A percentile compares a stretch with the other conserved stretches of the same genome.
phyloP scores from a whole-genome alignment of 2,888 invertebrate genomes.

The Himalopsyche japonica region DNA sequence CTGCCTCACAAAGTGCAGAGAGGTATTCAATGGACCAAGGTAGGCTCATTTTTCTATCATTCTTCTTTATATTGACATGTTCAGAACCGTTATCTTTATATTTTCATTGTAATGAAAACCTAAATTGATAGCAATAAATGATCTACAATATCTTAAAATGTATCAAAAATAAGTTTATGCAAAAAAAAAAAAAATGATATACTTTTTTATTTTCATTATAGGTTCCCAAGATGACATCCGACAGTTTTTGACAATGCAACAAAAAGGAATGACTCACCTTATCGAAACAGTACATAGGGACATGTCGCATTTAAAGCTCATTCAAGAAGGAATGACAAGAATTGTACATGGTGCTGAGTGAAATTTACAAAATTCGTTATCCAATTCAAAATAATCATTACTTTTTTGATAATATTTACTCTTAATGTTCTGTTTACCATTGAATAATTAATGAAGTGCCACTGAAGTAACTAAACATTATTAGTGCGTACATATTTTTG shows the following conservation, averaged over 20 bases:
- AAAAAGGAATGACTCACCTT: constrained; percentile 85
- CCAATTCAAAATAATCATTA: neutral
- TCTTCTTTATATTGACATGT: too few species aligned
- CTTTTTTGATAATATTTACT: too few species aligned
- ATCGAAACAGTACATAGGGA: constrained; percentile 83
- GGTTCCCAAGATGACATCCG: constrained; percentile 72
- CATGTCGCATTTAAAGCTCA: constrained; percentile 74
- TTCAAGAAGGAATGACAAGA: constrained; percentile 76
- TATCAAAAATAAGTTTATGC: too few species aligned
- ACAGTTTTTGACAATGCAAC: constrained; percentile 83
- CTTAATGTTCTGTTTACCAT: too few species aligned
- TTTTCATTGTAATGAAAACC: too few species aligned
- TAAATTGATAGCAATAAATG: too few species aligned
- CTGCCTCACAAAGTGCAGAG: constrained; percentile 64
- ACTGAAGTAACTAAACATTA: too few species aligned
- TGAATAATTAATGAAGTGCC: too few species aligned
- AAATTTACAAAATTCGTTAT: neutral
- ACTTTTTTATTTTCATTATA: constrained; percentile 37
- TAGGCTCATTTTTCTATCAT: constrained; percentile 36
- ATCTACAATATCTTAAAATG: too few species aligned
- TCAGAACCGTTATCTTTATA: too few species aligned
- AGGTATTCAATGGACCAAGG: constrained; percentile 79
- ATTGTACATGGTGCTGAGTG: constrained; percentile 49
- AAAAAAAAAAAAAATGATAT: neutral
- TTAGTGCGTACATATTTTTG: too few species aligned